Conservation (phyloP, 1,140 invertebrate species). For the Arion vulgaris region DNA sequence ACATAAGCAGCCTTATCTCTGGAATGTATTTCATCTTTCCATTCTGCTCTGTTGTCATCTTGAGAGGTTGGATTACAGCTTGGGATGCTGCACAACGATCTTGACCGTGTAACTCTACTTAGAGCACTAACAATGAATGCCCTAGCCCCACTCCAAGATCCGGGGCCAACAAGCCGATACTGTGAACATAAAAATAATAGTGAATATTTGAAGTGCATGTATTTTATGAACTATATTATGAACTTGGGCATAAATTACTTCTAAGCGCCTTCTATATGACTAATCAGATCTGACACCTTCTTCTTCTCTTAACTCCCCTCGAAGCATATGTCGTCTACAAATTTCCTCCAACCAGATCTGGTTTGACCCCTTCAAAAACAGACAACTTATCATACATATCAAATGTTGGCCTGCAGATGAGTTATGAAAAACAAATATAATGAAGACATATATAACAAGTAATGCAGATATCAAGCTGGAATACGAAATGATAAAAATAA, state of each 20-base stretch:
- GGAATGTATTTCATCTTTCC: not conserved
- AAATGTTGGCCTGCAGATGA: too few species aligned
- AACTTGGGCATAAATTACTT: not conserved
- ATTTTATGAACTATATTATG: not conserved
- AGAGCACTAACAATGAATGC: slow-evolving; percentile 9
- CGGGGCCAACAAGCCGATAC: slow-evolving; percentile 23
- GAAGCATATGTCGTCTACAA: too few species aligned
- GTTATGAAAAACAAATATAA: too few species aligned
- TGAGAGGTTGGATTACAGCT: not conserved
- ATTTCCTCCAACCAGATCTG: too few species aligned
- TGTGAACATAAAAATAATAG: not conserved
- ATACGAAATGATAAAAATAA: too few species aligned
- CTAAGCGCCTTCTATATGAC: not conserved
- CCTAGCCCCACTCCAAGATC: slow-evolving; percentile 3
- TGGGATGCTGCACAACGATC: not conserved
- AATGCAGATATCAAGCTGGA: too few species aligned
- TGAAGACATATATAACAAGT: too few species aligned
- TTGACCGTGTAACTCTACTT: not conserved
- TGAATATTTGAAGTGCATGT: not conserved
- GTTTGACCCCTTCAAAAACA: too few species aligned
- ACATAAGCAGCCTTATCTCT: too few species aligned
- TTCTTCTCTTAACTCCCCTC: too few species aligned
- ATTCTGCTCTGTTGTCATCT: not conserved
- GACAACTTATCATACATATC: too few species aligned
- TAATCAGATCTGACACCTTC: too few species aligned